A percentile compares a stretch with the other conserved stretches of the same genome.
Conservation (phyloP, 2,888 invertebrate genomes). For the Chirona hameri region DNA sequence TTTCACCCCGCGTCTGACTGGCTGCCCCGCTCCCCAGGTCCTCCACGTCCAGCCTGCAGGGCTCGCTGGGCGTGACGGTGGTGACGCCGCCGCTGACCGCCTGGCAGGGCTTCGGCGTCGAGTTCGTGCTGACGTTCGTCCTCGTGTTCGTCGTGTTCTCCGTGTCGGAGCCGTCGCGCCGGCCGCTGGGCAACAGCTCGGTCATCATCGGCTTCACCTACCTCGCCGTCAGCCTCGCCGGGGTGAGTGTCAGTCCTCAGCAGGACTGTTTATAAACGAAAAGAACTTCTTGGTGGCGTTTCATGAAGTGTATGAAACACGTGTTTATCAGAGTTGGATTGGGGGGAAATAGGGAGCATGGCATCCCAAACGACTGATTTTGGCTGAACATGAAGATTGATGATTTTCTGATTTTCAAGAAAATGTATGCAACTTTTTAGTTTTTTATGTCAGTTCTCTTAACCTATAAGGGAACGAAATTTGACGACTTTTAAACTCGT, state of each 20-base stretch:
- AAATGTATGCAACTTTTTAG: no score
- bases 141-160: constrained; percentile 77
- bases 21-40: not conserved
- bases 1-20: not conserved
- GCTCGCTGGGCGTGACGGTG: constrained; percentile 62
- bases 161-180: constrained; percentile 51
- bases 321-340: no score
- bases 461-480: no score
- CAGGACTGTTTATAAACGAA: no score
- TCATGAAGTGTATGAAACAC: no score
- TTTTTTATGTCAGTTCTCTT: no score
- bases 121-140: constrained; percentile 82
- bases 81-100: constrained; percentile 60
- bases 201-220: constrained; percentile 44
- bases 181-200: constrained; percentile 42
- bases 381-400: no score
- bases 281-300: no score
- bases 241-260: constrained; percentile 39
- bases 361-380: no score
- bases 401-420: no score
- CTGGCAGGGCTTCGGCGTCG: constrained; percentile 76
- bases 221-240: constrained; percentile 43
- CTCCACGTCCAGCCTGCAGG: constrained; percentile 14
- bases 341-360: no score
- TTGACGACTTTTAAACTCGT: no score